Evolutionary conservation across 2,888 invertebrate species (phyloP).

Genomic region (Drosophila koepferae): DNA sequence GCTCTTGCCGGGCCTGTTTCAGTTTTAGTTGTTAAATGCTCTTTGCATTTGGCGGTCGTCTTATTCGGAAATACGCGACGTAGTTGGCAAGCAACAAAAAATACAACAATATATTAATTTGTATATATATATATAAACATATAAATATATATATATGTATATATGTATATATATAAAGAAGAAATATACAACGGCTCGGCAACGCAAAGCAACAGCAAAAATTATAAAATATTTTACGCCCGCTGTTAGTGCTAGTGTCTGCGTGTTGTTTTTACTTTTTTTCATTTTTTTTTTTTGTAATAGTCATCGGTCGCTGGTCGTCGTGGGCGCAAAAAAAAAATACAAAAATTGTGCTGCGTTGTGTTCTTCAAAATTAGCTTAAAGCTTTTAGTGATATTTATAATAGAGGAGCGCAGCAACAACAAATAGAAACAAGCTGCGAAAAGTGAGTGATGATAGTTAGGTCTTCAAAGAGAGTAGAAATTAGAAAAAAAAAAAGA

Average conservation of each 20-base stretch:
- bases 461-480: constrained; percentile 12
- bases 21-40: constrained; percentile 75
- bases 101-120: constrained; percentile 3
- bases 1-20: constrained; percentile 60
- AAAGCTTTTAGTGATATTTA: constrained; percentile 54
- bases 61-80: constrained; percentile 72
- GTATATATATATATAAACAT: not conserved
- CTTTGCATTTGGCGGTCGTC: constrained; percentile 75
- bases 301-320: constrained; percentile 54
- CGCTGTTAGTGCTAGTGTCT: constrained; percentile 44
- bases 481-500: constrained; percentile 4
- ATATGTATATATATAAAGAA: not conserved
- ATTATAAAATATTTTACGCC: constrained; percentile 54
- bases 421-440: constrained; percentile 42
- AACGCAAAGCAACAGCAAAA: constrained; percentile 45
- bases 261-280: constrained; percentile 37
- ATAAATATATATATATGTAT: not conserved
- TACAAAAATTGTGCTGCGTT: constrained; percentile 39
- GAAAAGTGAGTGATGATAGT: constrained; percentile 53
- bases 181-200: constrained; percentile 36
- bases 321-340: constrained; percentile 48
- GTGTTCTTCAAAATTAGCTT: constrained; percentile 46
- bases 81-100: constrained; percentile 51
- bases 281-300: constrained; percentile 31
- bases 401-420: constrained; percentile 32